Percentiles rank a stretch among this genome's conserved stretches.
These are phyloP conservation scores for Leptinotarsa texana DNA, from an alignment of 1,140 invertebrate species.

Conservation along the genomic window DNA sequence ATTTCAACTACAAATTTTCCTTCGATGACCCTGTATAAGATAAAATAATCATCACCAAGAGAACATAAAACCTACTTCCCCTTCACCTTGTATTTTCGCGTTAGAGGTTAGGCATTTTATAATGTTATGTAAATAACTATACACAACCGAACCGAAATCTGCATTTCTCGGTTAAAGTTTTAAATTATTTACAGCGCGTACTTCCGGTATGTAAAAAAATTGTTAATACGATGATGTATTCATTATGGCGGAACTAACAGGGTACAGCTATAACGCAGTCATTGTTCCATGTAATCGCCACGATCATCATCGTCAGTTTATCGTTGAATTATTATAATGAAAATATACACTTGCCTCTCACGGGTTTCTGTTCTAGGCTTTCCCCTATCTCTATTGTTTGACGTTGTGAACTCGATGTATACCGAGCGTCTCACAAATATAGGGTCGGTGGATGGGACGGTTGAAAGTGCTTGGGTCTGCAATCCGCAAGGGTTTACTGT, in stretches of 20 bases:
- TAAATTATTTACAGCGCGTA: constrained; percentile 15
- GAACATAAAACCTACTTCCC: background rate
- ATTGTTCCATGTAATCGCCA: background rate
- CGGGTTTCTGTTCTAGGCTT: no score
- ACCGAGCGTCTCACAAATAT: no score
- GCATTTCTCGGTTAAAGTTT: constrained; percentile 10
- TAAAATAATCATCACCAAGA: no score
- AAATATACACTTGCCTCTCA: no score
- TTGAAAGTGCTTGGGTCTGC: no score
- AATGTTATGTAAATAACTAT: background rate
- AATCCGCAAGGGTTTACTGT: no score
- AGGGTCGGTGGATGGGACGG: no score
- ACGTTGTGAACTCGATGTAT: no score
- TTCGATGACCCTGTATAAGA: no score
- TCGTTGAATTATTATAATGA: background rate
- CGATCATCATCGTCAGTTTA: constrained; percentile 2
- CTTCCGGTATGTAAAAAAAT: constrained; percentile 15
- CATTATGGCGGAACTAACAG: constrained; percentile 7
- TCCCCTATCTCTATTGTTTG: no score
- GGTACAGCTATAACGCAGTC: background rate
- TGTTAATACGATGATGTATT: constrained; percentile 6
- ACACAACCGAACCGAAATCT: background rate
- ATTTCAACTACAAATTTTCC: no score
- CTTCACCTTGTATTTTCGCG: background rate
- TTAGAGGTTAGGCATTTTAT: background rate